Conservation (phyloP, 2,113 vertebrate species). For the Amia ocellicauda region DNA sequence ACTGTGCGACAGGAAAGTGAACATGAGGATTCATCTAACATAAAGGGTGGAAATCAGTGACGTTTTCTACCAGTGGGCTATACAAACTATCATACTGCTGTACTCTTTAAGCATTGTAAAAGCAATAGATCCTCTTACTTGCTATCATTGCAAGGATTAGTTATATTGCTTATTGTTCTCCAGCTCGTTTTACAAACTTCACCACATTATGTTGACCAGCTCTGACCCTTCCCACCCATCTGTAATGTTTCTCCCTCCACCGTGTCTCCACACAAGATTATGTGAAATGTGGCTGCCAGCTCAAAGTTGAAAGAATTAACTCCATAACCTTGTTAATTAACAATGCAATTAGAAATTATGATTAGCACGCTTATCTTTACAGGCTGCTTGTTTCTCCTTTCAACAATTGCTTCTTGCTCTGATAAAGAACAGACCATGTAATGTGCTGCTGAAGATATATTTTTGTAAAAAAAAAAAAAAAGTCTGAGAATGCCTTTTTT, state of each 20-base stretch:
- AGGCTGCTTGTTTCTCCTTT: constrained; percentile 4
- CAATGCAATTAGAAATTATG: constrained; percentile 13
- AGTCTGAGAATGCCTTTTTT: constrained; percentile 32
- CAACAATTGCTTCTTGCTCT: neutral
- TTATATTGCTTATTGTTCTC: too few relatives aligned
- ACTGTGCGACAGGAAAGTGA: neutral
- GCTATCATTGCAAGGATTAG: too few relatives aligned
- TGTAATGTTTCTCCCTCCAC: too few relatives aligned
- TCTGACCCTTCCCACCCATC: too few relatives aligned
- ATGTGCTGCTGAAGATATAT: constrained; percentile 29
- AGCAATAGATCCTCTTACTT: too few relatives aligned
- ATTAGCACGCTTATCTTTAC: constrained; percentile 17
- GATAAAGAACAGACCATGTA: constrained; percentile 22
- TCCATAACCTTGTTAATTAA: constrained; percentile 26
- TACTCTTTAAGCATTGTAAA: too few relatives aligned
- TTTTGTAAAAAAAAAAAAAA: constrained; percentile 7
- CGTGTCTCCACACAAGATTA: too few relatives aligned
- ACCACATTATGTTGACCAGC: too few relatives aligned
- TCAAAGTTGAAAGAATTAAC: constrained; percentile 15
- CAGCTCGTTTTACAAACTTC: too few relatives aligned
- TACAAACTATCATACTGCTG: too few relatives aligned
- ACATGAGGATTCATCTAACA: neutral
- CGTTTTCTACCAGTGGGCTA: too few relatives aligned
- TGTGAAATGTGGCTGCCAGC: constrained; percentile 1
- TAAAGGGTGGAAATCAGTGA: too few relatives aligned